phyloP scores from a whole-genome alignment of 2,888 invertebrate genomes.

The Apotomis turbidana region DNA sequence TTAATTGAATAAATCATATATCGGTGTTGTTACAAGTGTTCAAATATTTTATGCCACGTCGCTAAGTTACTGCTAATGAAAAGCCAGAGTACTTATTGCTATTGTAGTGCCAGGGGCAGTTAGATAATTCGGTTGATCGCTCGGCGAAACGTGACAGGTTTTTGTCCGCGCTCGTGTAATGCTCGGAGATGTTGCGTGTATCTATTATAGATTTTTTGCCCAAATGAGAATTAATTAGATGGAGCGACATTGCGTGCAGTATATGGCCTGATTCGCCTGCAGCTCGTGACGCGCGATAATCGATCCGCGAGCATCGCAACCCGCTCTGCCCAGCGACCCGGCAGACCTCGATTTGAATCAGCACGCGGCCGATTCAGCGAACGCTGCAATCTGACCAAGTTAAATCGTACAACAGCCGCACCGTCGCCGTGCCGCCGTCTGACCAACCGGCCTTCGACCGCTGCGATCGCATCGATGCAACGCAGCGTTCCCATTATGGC shows the following conservation, averaged over 20 bases:
- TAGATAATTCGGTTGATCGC: constrained; percentile 57
- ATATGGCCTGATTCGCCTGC: constrained; percentile 48
- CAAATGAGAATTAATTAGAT: constrained; percentile 39
- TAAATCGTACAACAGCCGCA: constrained; percentile 55
- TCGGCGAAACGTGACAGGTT: constrained; percentile 49
- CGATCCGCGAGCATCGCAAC: constrained; percentile 65
- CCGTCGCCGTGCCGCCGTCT: constrained; percentile 43
- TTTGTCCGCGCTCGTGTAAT: constrained; percentile 21
- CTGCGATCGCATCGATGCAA: constrained; percentile 65
- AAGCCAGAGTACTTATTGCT: constrained; percentile 66
- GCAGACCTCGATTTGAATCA: constrained; percentile 76
- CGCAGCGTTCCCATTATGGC: constrained; percentile 66
- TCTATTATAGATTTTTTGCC: constrained; percentile 35
- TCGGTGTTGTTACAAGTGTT: constrained; percentile 37
- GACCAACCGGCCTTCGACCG: constrained; percentile 51
- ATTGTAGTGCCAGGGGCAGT: constrained; percentile 61
- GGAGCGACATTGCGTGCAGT: constrained; percentile 46
- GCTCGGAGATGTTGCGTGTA: constrained; percentile 32
- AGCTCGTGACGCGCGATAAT: constrained; percentile 65
- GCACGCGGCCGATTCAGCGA: constrained; percentile 69
- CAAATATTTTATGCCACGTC: constrained; percentile 51
- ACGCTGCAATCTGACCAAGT: constrained; percentile 62
- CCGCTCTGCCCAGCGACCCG: constrained; percentile 64
- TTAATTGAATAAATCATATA: neutral
- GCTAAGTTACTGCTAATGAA: constrained; percentile 77